A percentile compares a stretch with the other conserved stretches of the same genome.
phyloP scores from a whole-genome alignment of 2,888 invertebrate species.

The Pinctada fucata region DNA sequence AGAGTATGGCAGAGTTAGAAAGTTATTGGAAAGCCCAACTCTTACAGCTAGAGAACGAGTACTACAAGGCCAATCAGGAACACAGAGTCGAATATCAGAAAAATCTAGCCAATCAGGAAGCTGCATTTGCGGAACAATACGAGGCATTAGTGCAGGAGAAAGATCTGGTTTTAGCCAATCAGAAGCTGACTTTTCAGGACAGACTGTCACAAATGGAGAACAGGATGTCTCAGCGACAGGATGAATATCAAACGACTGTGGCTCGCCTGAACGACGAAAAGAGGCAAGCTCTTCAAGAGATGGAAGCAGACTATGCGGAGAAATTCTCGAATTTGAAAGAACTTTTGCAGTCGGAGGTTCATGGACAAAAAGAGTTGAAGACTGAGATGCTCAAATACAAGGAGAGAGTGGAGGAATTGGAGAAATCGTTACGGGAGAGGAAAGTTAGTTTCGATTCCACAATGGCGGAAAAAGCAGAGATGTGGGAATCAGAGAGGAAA shows the following conservation, averaged over 20 bases:
- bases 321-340: conserved; percentile 39
- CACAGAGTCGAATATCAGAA: conserved; percentile 42
- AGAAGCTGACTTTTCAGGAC: conserved; percentile 48
- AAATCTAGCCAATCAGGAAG: conserved; percentile 45
- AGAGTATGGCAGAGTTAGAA: conserved; percentile 38
- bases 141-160: conserved; percentile 50
- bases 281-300: not conserved
- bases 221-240: conserved; percentile 44
- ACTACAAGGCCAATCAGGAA: conserved; percentile 48
- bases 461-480: conserved; percentile 6
- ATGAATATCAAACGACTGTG: conserved; percentile 32
- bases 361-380: conserved; percentile 36
- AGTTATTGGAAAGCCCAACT: conserved; percentile 59
- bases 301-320: conserved; percentile 25
- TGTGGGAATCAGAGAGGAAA: conserved; percentile 22
- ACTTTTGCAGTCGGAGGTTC: conserved; percentile 40
- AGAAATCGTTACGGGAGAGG: conserved; percentile 39
- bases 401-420: conserved; percentile 36
- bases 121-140: conserved; percentile 41
- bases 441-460: conserved; percentile 32
- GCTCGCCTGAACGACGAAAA: conserved; percentile 30
- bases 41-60: conserved; percentile 55
- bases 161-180: conserved; percentile 46
- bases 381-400: conserved; percentile 26
- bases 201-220: conserved; percentile 48